Evolutionary conservation across 2,888 invertebrate species (phyloP).

Genomic region (Drosophila silvestris): DNA sequence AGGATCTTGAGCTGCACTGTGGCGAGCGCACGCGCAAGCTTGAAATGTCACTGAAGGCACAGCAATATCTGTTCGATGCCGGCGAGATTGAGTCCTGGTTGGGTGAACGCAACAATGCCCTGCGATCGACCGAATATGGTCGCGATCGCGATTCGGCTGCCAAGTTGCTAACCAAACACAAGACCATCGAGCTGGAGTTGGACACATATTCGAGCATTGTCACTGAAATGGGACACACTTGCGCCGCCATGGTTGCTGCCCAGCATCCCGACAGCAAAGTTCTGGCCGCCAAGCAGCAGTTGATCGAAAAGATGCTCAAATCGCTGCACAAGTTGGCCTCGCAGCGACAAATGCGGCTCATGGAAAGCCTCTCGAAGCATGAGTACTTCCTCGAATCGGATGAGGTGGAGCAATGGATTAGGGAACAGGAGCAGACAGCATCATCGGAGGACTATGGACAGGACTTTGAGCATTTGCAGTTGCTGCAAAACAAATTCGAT

Average conservation of each 20-base stretch:
- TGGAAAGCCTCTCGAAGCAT: constrained; percentile 95
- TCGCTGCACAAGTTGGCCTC: constrained; percentile 92
- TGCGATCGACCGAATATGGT: constrained; percentile 94
- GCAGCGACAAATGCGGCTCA: constrained; percentile 92
- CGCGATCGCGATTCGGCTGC: constrained; percentile 95
- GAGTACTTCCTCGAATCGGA: constrained; percentile 96
- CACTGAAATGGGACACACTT: constrained; percentile 95
- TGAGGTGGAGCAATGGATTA: constrained; percentile 96
- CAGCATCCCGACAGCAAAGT: constrained; percentile 94
- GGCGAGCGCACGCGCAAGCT: constrained; percentile 91
- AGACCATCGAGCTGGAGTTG: constrained; percentile 95
- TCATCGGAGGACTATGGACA: constrained; percentile 97
- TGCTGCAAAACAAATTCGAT: constrained; percentile 95
- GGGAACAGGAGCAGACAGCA: constrained; percentile 94
- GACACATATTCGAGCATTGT: constrained; percentile 97
- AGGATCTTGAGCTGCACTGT: constrained; percentile 89
- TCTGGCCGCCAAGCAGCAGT: constrained; percentile 91
- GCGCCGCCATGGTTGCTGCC: constrained; percentile 91
- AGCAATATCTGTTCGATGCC: constrained; percentile 96
- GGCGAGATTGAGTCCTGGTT: constrained; percentile 97
- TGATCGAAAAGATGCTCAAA: constrained; percentile 91
- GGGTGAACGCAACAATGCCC: constrained; percentile 92
- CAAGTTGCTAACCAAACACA: constrained; percentile 97
- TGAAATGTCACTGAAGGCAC: constrained; percentile 94
- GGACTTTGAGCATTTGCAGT: constrained; percentile 95